Evolutionary conservation across 1,140 invertebrate species (phyloP), one percentile per base, ranked within the genome.

Genomic region (Diachasmimorpha longicaudata): DNA sequence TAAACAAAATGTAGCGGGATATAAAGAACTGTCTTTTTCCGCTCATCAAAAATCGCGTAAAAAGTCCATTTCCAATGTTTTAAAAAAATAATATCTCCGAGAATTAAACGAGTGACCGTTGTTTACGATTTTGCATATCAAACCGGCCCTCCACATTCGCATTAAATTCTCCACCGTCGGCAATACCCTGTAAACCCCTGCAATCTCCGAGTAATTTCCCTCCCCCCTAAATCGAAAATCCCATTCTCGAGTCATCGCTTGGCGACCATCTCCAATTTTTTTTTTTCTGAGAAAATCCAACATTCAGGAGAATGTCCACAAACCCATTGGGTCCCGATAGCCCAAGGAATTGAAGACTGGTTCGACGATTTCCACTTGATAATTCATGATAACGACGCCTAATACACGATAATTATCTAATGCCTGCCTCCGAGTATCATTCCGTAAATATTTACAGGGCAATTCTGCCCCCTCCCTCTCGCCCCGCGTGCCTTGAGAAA

Each of bases 101-200:
- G 13, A 39, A 42, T 11, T 42, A 11, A 68, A 68, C 66, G 31
- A 68, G 66, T 68, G 5, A n/a, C 19, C 6, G 36, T 68, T 46
- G 37, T 74, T 74, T 74, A 74, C 66, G 72, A 74, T 67, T 19
- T 21, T 39, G 58, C 66, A 42, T 11, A 23, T 11, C 39, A 31
- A 74, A 68, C 58, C 39, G 8, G 19, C 11, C 9, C 19, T 10
- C 58, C n/a, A 67, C 21, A 68, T 16, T 74, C 48, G 21, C 58
- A 74, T 73, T 73, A 66, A 73, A 73, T 74, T 67, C 63, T 25
- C 36, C n/a, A 55, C 46, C 13, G 39, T 10, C 23, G 55, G 36
- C 42, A 66, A 48, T 67, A 73, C 23, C 39, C 44, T 74, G 63
- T 68, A 68, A 74, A 74, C 63, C 66, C 42, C 16, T 63, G 13